A percentile compares a stretch with the other conserved stretches of the same genome.
Evolutionary conservation across 2,888 invertebrate genomes (phyloP).

Genomic region (Harpalus rubripes): DNA sequence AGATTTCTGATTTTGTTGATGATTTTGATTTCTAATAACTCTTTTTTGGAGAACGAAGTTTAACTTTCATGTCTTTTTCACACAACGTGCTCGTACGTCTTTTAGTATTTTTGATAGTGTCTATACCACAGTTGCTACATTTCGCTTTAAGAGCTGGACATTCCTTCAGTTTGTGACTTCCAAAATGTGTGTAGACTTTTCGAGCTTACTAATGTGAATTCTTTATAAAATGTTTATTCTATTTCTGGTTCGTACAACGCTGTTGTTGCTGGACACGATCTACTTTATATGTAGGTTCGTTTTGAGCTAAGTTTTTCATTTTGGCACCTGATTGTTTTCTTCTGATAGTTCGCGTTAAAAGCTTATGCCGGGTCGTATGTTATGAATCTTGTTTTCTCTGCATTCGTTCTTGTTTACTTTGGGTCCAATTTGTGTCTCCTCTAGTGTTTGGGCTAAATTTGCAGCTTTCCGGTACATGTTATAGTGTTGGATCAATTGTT

Average conservation of each 20-base stretch:
- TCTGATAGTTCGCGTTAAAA: not conserved
- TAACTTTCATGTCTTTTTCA: not conserved
- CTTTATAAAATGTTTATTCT: not conserved
- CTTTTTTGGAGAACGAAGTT: not conserved
- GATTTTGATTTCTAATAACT: not conserved
- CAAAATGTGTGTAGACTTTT: not conserved
- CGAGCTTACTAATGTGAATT: too few relatives aligned
- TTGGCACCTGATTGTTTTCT: too few relatives aligned
- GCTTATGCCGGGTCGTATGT: not conserved
- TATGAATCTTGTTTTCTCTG: not conserved
- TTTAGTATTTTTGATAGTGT: slow-evolving; percentile 69
- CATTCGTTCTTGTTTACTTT: too few relatives aligned
- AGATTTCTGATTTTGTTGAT: not conserved
- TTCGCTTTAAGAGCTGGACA: slow-evolving; percentile 69
- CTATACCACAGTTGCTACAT: slow-evolving; percentile 68
- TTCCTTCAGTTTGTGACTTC: slow-evolving; percentile 34
- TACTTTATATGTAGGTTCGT: not conserved
- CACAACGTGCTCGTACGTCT: slow-evolving; percentile 54
- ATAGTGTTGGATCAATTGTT: not conserved
- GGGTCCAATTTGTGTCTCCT: too few relatives aligned
- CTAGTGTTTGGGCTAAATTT: too few relatives aligned
- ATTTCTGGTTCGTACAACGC: not conserved
- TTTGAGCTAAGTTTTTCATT: slow-evolving; percentile 58
- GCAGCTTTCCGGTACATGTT: not conserved
- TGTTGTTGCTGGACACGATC: slow-evolving; percentile 12